These are phyloP conservation scores for Brachionus manjavacas DNA, from an alignment of 1,140 invertebrate genomes.

Conservation along the genomic window DNA sequence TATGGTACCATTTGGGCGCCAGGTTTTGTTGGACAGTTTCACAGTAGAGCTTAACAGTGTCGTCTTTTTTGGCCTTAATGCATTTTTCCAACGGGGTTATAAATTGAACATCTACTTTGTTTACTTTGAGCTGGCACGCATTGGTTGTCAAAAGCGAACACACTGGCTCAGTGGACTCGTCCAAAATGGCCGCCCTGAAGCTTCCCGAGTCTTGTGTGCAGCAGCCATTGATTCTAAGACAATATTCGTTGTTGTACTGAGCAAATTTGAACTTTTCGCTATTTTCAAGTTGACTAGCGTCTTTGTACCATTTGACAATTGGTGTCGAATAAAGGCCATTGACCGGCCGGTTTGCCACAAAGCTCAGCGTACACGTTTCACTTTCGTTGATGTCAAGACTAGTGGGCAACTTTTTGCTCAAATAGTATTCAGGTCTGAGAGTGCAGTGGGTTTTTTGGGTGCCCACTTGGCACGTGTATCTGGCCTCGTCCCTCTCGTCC, in stretches of 20 bases:
- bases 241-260: neutral
- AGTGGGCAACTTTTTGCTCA: neutral
- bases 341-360: neutral
- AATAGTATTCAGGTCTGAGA: neutral
- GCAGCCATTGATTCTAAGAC: neutral
- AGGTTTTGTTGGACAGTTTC: conserved; percentile 30
- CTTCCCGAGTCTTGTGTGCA: neutral
- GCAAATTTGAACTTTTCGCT: neutral
- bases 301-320: conserved; percentile 21
- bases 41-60: conserved; percentile 36
- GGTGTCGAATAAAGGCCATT: neutral
- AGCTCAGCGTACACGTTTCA: neutral
- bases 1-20: conserved; percentile 20
- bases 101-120: conserved; percentile 11
- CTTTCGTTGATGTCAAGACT: neutral
- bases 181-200: conserved; percentile 7
- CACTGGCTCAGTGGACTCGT: neutral
- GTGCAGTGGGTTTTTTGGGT: neutral
- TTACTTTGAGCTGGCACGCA: neutral
- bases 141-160: neutral
- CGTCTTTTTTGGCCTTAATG: neutral
- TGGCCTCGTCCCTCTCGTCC: neutral
- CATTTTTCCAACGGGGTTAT: conserved; percentile 13
- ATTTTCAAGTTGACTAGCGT: neutral
- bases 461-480: neutral